phyloP scores from a whole-genome alignment of 1,140 invertebrate species.

The Cydia strobilella region DNA sequence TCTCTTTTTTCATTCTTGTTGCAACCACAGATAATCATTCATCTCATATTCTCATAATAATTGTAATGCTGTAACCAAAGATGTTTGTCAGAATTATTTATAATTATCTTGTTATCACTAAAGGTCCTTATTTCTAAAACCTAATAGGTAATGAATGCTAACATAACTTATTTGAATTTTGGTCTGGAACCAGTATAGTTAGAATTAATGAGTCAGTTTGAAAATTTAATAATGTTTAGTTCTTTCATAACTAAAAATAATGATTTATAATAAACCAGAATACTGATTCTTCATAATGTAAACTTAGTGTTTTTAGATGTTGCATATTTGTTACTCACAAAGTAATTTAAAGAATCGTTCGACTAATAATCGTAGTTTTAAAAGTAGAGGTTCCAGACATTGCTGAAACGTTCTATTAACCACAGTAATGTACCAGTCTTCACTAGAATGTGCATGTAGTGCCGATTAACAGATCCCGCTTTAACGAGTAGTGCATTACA shows the following conservation, averaged over 20 bases:
- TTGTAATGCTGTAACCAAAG: slow-evolving; percentile 24
- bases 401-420: slow-evolving; percentile 39
- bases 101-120: background rate
- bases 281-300: background rate
- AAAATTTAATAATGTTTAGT: background rate
- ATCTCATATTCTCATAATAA: background rate
- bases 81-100: background rate
- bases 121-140: background rate
- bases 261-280: background rate
- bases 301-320: background rate
- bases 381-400: slow-evolving; percentile 31
- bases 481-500: slow-evolving; percentile 82
- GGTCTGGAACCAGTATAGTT: slow-evolving; percentile 7
- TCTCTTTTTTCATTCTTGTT: slow-evolving; percentile 5
- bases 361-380: background rate
- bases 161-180: background rate
- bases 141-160: background rate
- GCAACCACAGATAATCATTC: background rate
- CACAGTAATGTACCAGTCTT: slow-evolving; percentile 42
- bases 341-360: background rate
- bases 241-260: background rate
- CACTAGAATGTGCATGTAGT: slow-evolving; percentile 61
- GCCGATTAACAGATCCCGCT: slow-evolving; percentile 69
- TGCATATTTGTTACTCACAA: background rate
- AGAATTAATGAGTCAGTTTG: background rate